Base-by-base conservation (phyloP, 2,113 vertebrate genomes). In the Silurus meridionalis region DNA sequence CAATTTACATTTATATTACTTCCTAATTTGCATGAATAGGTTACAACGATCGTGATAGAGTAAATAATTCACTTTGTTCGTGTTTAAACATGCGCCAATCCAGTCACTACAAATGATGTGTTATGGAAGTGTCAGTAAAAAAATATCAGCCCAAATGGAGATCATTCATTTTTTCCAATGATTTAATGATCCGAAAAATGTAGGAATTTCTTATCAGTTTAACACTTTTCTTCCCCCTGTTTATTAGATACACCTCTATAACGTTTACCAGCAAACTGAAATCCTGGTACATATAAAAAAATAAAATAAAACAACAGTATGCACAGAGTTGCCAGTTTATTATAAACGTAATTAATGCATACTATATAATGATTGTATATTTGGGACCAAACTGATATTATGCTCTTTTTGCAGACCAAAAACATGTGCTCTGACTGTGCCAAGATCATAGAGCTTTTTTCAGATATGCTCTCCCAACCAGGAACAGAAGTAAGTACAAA, bases 361-460 rank as follows among this genome's bases (percentile, higher is more conserved):
- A 13, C 14, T 14, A 57, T 78, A 78, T 55, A 55, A 17, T 72
- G 37, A 77, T 17, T 55, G 75, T 60, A 58, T 53, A 25, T 85
- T 17, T 77, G 46, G 5, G 13, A 48, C 60, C 50, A 80, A 80
- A 78, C 66, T 84, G 23, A 83, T 82, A 58, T 52, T 55, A 1
- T 13, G 25, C 64, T 90, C 37, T 52, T 46, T 8, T 88, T 28
- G 86, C 83, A 94, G 94, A 85, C 85, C 7, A 6, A 86, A 66
- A 92, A 89, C 64, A 57, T 86, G 71, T 95, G 94, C 79, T 84
- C 83, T 66, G 92, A 94, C 66, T 95, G 95, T 91, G 91, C 83
- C 57, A 91, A 92, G 88, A 90, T 94, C 79, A 66, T 93, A 57
- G 89, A 91, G 85, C 86, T 93, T 23, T 92, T 94, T 6, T 58